Base-by-base conservation (phyloP, 2,797 vertebrate genomes). In the Spondyliosoma cantharus region DNA sequence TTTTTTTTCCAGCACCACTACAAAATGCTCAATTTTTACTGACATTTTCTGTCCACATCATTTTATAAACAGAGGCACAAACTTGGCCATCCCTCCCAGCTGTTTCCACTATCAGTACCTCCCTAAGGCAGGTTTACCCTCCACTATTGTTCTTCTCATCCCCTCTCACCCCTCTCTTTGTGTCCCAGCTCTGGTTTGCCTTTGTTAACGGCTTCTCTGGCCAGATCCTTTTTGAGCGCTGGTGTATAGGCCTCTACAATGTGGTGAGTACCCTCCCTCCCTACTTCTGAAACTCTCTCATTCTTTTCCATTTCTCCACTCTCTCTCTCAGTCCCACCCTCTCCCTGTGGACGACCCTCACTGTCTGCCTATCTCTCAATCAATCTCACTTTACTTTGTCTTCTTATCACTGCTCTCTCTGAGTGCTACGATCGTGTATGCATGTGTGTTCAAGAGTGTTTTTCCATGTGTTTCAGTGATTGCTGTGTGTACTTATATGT, bases 181-280 rank as follows among this genome's bases (percentile, higher is more conserved):
- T 96, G 84, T 94, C 94, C 76, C 95, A 99, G 98, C 97, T 99
- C 92, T 99, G 98, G 98, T 99, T 99, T 90, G 97, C 98, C 80
- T 99, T 99, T 76, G 96, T 99, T 89, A 99, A 99, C 86, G 98
- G 98, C 87, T 99, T 99, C 96, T 99, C 98, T 27, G 98, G 98
- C 42, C 98, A 99, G 96, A 99, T 99, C 95, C 94, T 99, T 50
- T 99, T 99, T 95, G 98, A 99, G 83, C 96, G 97, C 63, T 99
- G 98, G 98, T 99, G 98, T 92, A 99, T 99, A 45, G 97, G 98
- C 89, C 94, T 99, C 76, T 99, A 99, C 93, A 99, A 99, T 1
- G 98, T 99, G 97, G 98, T 99, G 95, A 97, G 97, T 96, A 73
- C 87, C 80, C 45, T 17, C 71, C 85, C 60, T 84, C 17, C 2